Conservation (phyloP, 1,140 invertebrate genomes). For the Drosophila eugracilis region DNA sequence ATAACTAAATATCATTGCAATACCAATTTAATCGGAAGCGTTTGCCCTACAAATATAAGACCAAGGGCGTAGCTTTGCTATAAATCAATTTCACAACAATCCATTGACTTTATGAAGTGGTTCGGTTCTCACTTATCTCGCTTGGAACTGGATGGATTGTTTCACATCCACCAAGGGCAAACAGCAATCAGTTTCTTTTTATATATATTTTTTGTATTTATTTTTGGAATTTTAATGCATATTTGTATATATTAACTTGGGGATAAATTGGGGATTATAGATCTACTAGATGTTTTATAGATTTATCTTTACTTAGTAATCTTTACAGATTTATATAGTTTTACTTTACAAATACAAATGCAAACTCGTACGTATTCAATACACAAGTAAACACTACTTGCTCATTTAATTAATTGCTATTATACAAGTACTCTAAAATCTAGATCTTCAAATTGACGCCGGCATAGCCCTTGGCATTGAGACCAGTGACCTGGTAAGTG, state of each 20-base stretch:
- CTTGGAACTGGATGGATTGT: constrained; percentile 3
- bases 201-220: not conserved
- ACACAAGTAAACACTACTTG: not conserved
- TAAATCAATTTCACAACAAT: constrained; percentile 40
- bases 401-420: constrained; percentile 8
- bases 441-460: constrained; percentile 64
- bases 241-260: too few relatives aligned
- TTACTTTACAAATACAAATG: too few relatives aligned
- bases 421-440: constrained; percentile 4
- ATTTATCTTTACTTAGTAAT: too few relatives aligned
- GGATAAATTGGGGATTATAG: too few relatives aligned
- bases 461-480: constrained; percentile 87
- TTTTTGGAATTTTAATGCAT: not conserved
- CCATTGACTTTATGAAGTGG: constrained; percentile 17
- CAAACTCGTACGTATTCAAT: not conserved
- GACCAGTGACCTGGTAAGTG: constrained; percentile 89
- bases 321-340: too few relatives aligned
- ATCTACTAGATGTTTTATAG: too few relatives aligned
- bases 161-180: constrained; percentile 15
- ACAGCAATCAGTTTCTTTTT: not conserved
- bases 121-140: constrained; percentile 33
- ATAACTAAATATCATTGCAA: constrained; percentile 4
- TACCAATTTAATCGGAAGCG: constrained; percentile 7
- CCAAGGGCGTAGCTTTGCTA: constrained; percentile 20
- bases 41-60: constrained; percentile 32